A percentile compares a stretch with the other conserved stretches of the same genome.
Evolutionary conservation across 2,113 vertebrate genomes (phyloP).

Genomic region (Panurus biarmicus): DNA sequence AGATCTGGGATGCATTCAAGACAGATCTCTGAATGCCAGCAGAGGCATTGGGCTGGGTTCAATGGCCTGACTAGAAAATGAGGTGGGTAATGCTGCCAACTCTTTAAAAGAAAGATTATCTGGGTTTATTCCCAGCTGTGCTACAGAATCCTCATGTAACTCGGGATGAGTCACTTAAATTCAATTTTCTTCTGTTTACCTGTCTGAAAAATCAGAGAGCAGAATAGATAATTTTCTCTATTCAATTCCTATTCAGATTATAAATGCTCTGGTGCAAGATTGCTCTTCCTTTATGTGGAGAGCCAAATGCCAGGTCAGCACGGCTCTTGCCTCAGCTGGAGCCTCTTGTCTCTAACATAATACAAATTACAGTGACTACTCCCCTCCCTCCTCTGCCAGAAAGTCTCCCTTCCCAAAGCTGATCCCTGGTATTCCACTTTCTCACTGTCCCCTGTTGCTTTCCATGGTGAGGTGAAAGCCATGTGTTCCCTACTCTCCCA

Average conservation of each 20-base stretch:
- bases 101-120: conserved; percentile 14
- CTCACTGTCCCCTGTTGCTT: neutral
- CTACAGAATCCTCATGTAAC: neutral
- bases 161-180: conserved; percentile 6
- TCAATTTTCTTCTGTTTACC: conserved; percentile 39
- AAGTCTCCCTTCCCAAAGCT: neutral
- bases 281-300: neutral
- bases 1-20: neutral
- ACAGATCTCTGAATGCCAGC: neutral
- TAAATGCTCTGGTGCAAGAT: neutral
- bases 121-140: conserved; percentile 25
- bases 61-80: conserved; percentile 8
- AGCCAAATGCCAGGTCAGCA: neutral
- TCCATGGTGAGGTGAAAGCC: fast-evolving
- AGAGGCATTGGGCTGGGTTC: neutral
- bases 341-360: neutral
- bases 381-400: neutral
- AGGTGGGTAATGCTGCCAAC: neutral
- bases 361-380: neutral
- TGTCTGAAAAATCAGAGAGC: neutral
- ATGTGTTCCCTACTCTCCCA: neutral
- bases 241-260: neutral
- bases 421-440: neutral
- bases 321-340: neutral
- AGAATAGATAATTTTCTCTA: neutral